Conservation (phyloP, 2,113 vertebrate genomes). For the Clarias magur region DNA sequence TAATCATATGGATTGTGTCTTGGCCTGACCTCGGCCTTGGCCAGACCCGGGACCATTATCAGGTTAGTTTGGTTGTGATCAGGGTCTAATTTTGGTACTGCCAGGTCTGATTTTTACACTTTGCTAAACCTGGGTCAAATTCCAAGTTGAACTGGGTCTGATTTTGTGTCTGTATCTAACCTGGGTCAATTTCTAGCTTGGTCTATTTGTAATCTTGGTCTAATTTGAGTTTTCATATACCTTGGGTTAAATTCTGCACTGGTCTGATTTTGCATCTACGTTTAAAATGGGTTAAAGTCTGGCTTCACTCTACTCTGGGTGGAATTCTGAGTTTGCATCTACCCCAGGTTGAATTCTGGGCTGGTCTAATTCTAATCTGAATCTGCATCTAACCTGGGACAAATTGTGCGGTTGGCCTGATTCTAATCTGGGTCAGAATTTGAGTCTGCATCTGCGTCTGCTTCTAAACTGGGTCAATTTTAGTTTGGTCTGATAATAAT, state of each 20-base stretch:
- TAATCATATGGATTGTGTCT: not conserved
- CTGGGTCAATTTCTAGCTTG: not conserved
- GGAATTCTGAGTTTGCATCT: too few species aligned
- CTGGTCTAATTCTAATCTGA: not conserved
- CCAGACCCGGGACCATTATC: not conserved
- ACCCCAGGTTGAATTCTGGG: not conserved
- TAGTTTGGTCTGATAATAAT: not conserved
- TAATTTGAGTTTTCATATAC: not conserved
- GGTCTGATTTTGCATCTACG: too few species aligned
- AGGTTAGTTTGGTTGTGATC: not conserved
- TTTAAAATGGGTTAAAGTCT: too few species aligned
- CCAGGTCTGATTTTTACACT: not conserved
- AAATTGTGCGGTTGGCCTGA: not conserved
- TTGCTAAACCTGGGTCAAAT: not conserved
- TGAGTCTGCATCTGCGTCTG: not conserved
- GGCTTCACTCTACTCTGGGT: too few species aligned
- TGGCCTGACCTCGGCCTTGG: not conserved
- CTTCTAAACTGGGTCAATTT: not conserved
- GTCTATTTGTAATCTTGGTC: not conserved
- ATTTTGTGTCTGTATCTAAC: not conserved
- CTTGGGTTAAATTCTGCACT: too few species aligned
- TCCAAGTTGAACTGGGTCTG: not conserved
- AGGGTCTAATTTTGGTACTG: not conserved
- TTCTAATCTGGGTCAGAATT: not conserved
- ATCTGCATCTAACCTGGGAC: not conserved